Evolutionary conservation across 2,888 invertebrate genomes (phyloP).

Genomic region (Melanotus villosus): DNA sequence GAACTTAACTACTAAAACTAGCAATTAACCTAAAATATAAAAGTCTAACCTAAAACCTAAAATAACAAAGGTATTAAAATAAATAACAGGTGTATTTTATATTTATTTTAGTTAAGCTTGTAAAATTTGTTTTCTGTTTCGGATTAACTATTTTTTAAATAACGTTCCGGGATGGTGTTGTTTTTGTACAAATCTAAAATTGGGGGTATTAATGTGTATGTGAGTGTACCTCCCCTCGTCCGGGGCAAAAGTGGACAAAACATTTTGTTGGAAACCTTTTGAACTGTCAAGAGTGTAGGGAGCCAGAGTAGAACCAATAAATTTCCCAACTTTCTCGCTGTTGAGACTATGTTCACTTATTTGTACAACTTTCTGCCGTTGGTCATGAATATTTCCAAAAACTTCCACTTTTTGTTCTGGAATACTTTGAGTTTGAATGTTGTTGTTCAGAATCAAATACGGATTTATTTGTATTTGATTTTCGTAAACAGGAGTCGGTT

Average conservation of each 20-base stretch:
- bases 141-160: too few relatives aligned
- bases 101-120: too few relatives aligned
- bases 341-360: conserved; percentile 42
- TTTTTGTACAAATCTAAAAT: conserved; percentile 34
- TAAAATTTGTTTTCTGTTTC: too few relatives aligned
- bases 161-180: conserved; percentile 38
- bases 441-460: conserved; percentile 25
- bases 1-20: too few relatives aligned
- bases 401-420: conserved; percentile 22
- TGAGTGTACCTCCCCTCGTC: conserved; percentile 38
- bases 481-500: conserved; percentile 32
- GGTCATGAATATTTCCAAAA: conserved; percentile 37
- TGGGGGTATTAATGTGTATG: conserved; percentile 50
- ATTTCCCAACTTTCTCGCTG: conserved; percentile 50
- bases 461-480: conserved; percentile 42
- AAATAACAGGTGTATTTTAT: too few relatives aligned
- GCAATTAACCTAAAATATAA: too few relatives aligned
- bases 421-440: neutral
- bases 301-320: conserved; percentile 53
- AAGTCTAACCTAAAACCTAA: too few relatives aligned
- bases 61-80: too few relatives aligned
- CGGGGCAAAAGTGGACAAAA: conserved; percentile 52
- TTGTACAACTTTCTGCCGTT: conserved; percentile 34
- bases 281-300: conserved; percentile 50
- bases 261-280: conserved; percentile 47